Percentiles rank a stretch among this genome's conserved stretches.
Evolutionary conservation across 2,797 vertebrate genomes (phyloP).

Genomic region (Otolemur crassicaudatus): DNA sequence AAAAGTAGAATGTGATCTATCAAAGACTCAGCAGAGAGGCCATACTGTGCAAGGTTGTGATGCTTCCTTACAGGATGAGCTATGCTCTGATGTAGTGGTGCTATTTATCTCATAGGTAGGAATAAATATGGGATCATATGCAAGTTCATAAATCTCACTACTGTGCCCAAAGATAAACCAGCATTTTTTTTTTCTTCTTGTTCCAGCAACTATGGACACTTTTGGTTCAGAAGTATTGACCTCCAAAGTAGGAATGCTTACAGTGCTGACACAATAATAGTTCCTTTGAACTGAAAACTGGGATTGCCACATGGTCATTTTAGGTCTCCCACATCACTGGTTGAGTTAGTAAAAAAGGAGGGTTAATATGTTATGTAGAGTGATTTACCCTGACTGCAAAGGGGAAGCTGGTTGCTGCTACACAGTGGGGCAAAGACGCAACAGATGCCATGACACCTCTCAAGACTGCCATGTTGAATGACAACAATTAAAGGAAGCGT

Average conservation of each 20-base stretch:
- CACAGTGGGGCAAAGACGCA: background rate
- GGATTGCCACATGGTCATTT: background rate
- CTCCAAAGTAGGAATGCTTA: background rate
- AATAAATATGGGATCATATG: background rate
- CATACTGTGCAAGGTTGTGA: background rate
- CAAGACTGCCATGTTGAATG: background rate
- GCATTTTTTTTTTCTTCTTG: background rate
- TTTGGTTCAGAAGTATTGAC: background rate
- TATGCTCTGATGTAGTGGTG: background rate
- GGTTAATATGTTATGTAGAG: background rate
- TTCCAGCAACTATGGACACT: background rate
- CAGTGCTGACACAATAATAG: background rate
- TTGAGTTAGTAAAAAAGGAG: background rate
- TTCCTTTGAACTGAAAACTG: background rate
- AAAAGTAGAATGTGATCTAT: background rate
- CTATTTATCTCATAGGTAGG: background rate
- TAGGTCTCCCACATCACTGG: background rate
- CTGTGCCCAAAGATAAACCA: background rate
- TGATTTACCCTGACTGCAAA: background rate
- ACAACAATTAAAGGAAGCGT: background rate
- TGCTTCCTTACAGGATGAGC: background rate
- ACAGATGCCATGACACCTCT: background rate
- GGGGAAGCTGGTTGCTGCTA: background rate
- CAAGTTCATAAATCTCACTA: background rate
- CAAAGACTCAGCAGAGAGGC: background rate